Percentiles rank a stretch among this genome's conserved stretches.
Evolutionary conservation across 2,888 invertebrate species (phyloP).

Genomic region (Lasioglossum vierecki): DNA sequence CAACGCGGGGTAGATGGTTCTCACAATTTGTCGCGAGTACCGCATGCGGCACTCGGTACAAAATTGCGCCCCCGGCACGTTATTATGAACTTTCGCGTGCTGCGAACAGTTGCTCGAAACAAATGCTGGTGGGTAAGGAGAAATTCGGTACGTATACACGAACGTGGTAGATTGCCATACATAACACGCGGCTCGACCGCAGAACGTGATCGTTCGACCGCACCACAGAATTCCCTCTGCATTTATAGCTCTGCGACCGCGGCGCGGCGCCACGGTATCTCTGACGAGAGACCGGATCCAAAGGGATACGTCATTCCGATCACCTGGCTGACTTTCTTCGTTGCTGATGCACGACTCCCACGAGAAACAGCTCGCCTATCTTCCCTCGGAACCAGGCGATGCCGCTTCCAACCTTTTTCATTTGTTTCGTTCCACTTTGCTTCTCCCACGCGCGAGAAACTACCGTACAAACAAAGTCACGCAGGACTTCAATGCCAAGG

Average conservation of each 20-base stretch:
- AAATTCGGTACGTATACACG: slow-evolving; percentile 53
- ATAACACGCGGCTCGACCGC: slow-evolving; percentile 58
- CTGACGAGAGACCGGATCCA: not conserved
- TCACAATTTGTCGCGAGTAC: slow-evolving; percentile 45
- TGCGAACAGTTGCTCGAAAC: slow-evolving; percentile 53
- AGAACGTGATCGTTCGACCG: slow-evolving; percentile 66
- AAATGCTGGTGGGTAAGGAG: slow-evolving; percentile 46
- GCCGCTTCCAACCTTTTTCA: not conserved
- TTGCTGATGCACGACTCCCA: not conserved
- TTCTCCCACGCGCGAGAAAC: not conserved
- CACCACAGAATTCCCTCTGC: slow-evolving; percentile 48
- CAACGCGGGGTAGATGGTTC: not conserved
- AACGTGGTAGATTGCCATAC: slow-evolving; percentile 54
- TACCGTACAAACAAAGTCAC: not conserved
- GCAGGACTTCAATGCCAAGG: not conserved
- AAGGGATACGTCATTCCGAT: slow-evolving; percentile 9
- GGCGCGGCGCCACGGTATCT: slow-evolving; percentile 8
- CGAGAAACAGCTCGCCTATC: not conserved
- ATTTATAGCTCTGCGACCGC: slow-evolving; percentile 46
- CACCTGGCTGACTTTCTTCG: slow-evolving; percentile 3
- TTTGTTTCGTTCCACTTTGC: not conserved
- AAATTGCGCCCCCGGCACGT: slow-evolving; percentile 56
- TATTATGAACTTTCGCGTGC: slow-evolving; percentile 72
- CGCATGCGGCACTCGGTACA: slow-evolving; percentile 33
- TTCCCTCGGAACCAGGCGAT: not conserved